Conservation (phyloP, 2,797 vertebrate species). For the Myotis daubentonii region DNA sequence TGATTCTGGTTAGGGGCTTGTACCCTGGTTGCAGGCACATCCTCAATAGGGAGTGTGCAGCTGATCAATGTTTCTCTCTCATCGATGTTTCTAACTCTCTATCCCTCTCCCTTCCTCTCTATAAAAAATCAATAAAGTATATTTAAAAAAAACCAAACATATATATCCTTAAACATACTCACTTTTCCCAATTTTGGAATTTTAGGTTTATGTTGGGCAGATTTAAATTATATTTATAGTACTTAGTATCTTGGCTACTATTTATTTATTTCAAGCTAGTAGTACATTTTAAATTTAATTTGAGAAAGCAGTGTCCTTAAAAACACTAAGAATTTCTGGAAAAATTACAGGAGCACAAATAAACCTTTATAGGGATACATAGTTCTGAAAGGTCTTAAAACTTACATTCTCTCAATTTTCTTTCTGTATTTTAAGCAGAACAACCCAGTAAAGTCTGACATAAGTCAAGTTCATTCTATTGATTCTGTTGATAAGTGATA, state of each 20-base stretch:
- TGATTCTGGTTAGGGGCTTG: too few species aligned
- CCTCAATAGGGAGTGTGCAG: too few species aligned
- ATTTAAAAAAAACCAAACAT: too few species aligned
- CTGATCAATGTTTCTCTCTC: too few species aligned
- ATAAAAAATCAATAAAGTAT: too few species aligned
- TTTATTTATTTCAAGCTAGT: neutral
- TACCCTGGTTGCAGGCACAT: too few species aligned
- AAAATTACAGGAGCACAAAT: neutral
- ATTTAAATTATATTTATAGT: neutral
- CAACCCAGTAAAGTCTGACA: neutral
- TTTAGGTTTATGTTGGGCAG: neutral
- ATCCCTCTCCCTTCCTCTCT: too few species aligned
- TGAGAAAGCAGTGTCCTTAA: neutral
- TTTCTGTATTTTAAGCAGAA: slow-evolving; percentile 42
- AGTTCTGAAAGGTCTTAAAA: neutral
- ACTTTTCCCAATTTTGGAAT: neutral
- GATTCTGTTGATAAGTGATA: slow-evolving; percentile 6
- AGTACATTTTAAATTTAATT: neutral
- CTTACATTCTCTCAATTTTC: neutral
- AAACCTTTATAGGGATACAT: neutral
- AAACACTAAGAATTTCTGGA: slow-evolving; percentile 6
- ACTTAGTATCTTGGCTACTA: neutral
- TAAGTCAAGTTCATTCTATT: neutral
- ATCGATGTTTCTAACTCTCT: too few species aligned
- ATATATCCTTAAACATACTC: neutral